Percentiles rank a stretch among this genome's conserved stretches.
phyloP scores from a whole-genome alignment of 1,140 invertebrate species.

The Drosophila navojoa region DNA sequence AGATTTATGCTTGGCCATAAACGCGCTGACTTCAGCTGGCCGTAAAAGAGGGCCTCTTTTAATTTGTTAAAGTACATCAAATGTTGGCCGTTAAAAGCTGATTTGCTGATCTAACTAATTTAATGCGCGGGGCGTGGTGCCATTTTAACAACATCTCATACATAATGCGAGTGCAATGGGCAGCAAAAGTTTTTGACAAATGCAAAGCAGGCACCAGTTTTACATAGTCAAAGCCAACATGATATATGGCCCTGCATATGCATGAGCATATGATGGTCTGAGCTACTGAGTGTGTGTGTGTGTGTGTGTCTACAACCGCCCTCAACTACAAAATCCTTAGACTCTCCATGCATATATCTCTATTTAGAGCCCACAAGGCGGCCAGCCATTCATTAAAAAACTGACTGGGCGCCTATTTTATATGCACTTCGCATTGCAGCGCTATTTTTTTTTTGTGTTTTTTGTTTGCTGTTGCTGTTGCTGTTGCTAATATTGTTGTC shows the following conservation, averaged over 20 bases:
- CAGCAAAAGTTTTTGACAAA: constrained; percentile 47
- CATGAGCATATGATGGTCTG: constrained; percentile 40
- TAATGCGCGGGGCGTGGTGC: constrained; percentile 63
- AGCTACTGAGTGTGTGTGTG: background rate
- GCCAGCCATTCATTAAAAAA: constrained; percentile 69
- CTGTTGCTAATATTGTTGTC: constrained; percentile 33
- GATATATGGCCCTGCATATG: constrained; percentile 71
- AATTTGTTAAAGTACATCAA: constrained; percentile 64
- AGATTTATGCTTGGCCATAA: constrained; percentile 35
- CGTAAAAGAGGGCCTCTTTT: constrained; percentile 55
- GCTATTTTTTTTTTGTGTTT: constrained; percentile 19
- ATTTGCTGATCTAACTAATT: constrained; percentile 51
- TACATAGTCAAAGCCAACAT: constrained; percentile 58
- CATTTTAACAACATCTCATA: constrained; percentile 54
- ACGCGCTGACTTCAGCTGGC: constrained; percentile 29
- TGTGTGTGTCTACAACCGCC: background rate
- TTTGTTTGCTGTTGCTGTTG: constrained; percentile 30
- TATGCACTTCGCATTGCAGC: constrained; percentile 61
- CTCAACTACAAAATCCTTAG: constrained; percentile 9
- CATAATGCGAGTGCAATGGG: constrained; percentile 5
- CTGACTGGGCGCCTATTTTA: constrained; percentile 60
- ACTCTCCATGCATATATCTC: constrained; percentile 12
- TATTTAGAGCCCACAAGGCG: constrained; percentile 33
- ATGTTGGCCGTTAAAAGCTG: constrained; percentile 55
- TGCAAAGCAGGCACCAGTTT: constrained; percentile 42